Percentiles rank a stretch among this genome's conserved stretches.
These are phyloP conservation scores for Yasuhikotakia modesta DNA, from an alignment of 2,797 vertebrate species.

Conservation along the genomic window DNA sequence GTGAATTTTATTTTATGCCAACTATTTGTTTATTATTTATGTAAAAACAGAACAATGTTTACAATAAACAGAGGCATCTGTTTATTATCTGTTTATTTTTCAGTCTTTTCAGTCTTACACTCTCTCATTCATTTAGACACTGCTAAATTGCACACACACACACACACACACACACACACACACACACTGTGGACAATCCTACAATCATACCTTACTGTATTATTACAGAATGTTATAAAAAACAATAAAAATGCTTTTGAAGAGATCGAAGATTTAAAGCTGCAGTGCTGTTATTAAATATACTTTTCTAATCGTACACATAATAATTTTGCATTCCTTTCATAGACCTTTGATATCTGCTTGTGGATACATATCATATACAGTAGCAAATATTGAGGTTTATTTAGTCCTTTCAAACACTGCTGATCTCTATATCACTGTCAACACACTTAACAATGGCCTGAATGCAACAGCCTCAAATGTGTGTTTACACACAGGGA, in stretches of 20 bases:
- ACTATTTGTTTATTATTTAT: not conserved
- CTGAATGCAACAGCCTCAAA: constrained; percentile 33
- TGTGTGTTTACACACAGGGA: constrained; percentile 23
- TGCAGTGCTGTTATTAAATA: too few relatives aligned
- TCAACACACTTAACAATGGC: constrained; percentile 26
- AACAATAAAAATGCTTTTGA: not conserved
- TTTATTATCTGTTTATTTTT: too few relatives aligned
- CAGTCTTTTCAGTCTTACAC: not conserved
- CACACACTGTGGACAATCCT: not conserved
- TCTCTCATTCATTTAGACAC: not conserved
- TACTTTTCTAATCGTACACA: too few relatives aligned
- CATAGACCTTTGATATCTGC: too few relatives aligned
- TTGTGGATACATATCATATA: too few relatives aligned
- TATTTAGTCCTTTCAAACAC: too few relatives aligned
- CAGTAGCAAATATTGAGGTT: too few relatives aligned
- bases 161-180: not conserved
- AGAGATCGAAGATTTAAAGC: not conserved
- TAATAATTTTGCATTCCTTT: not conserved
- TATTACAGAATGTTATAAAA: not conserved
- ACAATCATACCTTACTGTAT: too few relatives aligned
- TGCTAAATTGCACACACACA: not conserved
- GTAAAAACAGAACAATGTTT: not conserved
- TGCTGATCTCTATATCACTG: constrained; percentile 11
- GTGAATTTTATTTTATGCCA: not conserved
- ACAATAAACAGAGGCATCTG: not conserved